Evolutionary conservation across 2,113 vertebrate species (phyloP).

Genomic region (Gobiocypris rarus): DNA sequence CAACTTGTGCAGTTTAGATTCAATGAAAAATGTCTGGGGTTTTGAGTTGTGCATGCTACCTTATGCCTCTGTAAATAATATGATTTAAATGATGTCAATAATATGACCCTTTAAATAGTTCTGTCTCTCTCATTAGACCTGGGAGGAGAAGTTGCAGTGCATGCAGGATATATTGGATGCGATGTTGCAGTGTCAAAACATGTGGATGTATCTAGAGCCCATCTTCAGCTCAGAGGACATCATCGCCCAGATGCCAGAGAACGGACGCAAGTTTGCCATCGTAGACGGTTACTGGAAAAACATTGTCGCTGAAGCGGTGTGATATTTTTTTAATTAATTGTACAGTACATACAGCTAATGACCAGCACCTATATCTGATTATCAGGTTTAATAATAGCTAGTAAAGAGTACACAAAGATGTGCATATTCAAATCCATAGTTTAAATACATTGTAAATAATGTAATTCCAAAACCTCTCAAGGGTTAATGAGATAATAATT

Average conservation of each 20-base stretch:
- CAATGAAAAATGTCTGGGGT: no score
- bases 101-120: neutral
- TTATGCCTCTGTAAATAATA: neutral
- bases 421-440: neutral
- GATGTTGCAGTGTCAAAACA: conserved; percentile 87
- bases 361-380: neutral
- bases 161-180: conserved; percentile 88
- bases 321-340: neutral
- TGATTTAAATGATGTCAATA: neutral
- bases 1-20: no score
- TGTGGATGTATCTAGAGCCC: conserved; percentile 91
- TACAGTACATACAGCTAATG: neutral
- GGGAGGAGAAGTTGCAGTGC: conserved; percentile 84
- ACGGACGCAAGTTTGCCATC: conserved; percentile 85
- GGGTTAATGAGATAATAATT: no score
- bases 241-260: conserved; percentile 92
- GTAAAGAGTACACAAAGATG: neutral
- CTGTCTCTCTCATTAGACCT: conserved; percentile 73
- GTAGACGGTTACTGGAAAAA: conserved; percentile 88
- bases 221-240: conserved; percentile 96
- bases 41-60: neutral
- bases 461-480: no score
- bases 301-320: conserved; percentile 82
- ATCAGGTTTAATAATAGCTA: neutral
- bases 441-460: no score